Base-by-base conservation (phyloP, 2,888 invertebrate genomes). In the Nomada ferruginata region DNA sequence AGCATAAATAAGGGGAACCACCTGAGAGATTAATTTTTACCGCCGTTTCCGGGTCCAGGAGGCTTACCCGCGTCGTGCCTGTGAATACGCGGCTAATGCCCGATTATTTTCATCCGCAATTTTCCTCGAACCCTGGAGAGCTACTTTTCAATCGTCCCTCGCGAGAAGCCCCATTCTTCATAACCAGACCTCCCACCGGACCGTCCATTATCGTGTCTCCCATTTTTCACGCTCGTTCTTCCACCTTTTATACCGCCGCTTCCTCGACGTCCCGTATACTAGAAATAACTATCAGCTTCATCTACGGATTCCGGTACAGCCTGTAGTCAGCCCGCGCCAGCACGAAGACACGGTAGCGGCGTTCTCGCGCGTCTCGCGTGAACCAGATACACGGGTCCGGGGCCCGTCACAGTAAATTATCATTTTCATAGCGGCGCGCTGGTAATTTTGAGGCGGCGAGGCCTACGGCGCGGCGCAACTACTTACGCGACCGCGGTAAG, bases 371-470 rank as follows among this genome's bases (percentile, higher is more conserved):
- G 86, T 83, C 76, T 79, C 85, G 80, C 85, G 86, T 91, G 91
- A 89, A 91, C 92, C 91, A 92, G 91, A 91, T 92, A 91, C 89
- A 89, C 85, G 88, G 87, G 89, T 88, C 82, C 84, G 85, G 87
- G 90, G 89, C 89, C 89, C 90, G 91, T 92, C 91, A 90, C 88
- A 91, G 90, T 92, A 91, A 92, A 92, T 92, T 91, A 91, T 92
- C 90, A 89, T 92, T 92, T 91, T 92, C 92, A 92, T 92, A 91
- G 91, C 90, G 87, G 82, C 87, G 85, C 83, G 85, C 83, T 85
- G 90, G 91, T 91, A 89, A 91, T 87, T 84, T 87, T 73, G 73
- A 75, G 64, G 69, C 75, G 63, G 70, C 76, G 36, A 74, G 70
- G 69, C 82, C 86, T 78, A 82, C 76, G 80, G 80, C 82, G 68